These are phyloP conservation scores for Trachymyrmex septentrionalis DNA, from an alignment of 1,140 invertebrate species.

Conservation along the genomic window DNA sequence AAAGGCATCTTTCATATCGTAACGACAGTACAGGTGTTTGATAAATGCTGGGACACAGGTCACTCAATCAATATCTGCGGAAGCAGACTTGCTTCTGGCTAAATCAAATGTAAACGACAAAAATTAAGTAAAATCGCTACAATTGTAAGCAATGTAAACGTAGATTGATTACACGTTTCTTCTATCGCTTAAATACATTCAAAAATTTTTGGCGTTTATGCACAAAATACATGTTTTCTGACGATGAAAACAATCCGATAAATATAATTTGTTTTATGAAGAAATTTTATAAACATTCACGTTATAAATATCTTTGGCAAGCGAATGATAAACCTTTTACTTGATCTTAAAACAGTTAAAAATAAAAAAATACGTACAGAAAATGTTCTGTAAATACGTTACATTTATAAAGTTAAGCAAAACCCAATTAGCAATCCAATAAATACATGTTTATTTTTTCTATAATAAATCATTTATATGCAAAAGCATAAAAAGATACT, in stretches of 20 bases:
- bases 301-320: not conserved
- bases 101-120: not conserved
- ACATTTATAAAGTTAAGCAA: conserved; percentile 60
- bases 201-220: not conserved
- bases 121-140: not conserved
- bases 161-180: not conserved
- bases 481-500: not conserved
- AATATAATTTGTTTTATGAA: not conserved
- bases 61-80: not conserved
- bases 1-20: not conserved
- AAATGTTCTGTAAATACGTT: not conserved
- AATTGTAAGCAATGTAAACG: not conserved
- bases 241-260: not conserved
- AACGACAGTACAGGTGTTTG: not conserved
- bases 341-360: not conserved
- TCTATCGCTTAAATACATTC: not conserved
- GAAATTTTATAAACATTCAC: not conserved
- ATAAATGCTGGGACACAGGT: not conserved
- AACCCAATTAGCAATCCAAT: conserved; percentile 50
- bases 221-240: not conserved
- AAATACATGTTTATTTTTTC: conserved; percentile 50
- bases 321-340: not conserved
- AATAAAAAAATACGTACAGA: not conserved
- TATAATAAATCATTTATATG: conserved; percentile 56
- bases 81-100: not conserved